Conservation (phyloP, 2,113 vertebrate genomes). For the Eudorcas thomsonii region DNA sequence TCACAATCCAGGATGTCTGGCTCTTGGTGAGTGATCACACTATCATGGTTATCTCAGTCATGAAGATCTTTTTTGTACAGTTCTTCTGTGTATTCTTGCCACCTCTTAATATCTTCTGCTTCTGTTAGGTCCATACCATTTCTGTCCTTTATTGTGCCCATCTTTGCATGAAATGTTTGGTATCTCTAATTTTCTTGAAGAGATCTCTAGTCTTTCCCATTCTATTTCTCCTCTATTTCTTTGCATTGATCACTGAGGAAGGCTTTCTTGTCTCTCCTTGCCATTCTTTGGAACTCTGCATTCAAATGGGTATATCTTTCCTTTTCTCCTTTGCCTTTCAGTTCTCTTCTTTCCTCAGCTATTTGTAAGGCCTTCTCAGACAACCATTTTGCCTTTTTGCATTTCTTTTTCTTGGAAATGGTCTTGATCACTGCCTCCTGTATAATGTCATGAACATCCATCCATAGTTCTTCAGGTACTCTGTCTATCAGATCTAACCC, state of each 20-base stretch:
- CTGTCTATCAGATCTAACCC: neutral
- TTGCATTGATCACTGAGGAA: neutral
- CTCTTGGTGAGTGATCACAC: neutral
- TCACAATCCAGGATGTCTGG: neutral
- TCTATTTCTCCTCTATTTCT: neutral
- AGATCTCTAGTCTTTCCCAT: neutral
- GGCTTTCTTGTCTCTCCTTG: neutral
- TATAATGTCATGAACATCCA: neutral
- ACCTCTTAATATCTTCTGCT: too few species aligned
- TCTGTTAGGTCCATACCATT: too few species aligned
- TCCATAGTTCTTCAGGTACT: neutral
- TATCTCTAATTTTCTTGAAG: neutral
- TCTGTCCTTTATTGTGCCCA: too few species aligned
- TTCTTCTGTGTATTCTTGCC: neutral
- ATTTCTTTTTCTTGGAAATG: neutral
- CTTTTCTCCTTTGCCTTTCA: neutral
- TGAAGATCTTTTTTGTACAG: neutral
- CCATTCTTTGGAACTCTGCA: neutral
- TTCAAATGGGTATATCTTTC: neutral
- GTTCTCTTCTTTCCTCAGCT: neutral
- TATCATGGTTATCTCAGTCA: neutral
- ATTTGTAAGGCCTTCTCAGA: neutral
- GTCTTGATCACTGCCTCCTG: neutral
- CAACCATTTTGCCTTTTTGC: neutral
- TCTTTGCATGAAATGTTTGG: neutral